Percentiles rank a stretch among this genome's conserved stretches.
phyloP scores from a whole-genome alignment of 2,797 vertebrate species.

The Pagetopsis macropterus region DNA sequence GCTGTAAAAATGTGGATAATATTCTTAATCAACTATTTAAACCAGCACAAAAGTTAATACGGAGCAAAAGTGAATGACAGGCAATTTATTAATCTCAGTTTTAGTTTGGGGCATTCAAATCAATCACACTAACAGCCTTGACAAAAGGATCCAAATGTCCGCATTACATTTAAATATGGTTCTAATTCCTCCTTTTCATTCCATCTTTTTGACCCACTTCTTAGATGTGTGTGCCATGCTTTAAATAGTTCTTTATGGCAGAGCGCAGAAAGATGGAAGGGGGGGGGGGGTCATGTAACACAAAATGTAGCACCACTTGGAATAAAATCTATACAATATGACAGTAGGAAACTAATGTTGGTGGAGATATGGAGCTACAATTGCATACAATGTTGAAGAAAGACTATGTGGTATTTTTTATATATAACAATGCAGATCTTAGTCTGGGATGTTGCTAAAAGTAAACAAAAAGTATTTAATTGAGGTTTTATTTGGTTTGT shows the following conservation, averaged over 20 bases:
- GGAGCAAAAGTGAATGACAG: conserved; percentile 40
- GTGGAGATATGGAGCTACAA: not conserved
- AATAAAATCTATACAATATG: conserved; percentile 41
- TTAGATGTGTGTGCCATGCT: conserved; percentile 67
- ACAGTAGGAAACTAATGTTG: conserved; percentile 22
- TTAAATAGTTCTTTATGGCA: conserved; percentile 82
- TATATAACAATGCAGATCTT: not conserved
- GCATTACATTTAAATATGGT: conserved; percentile 69
- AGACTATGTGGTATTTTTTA: not conserved
- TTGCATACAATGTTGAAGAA: not conserved
- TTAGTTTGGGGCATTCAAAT: conserved; percentile 59
- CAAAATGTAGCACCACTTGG: conserved; percentile 39
- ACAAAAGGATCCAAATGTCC: conserved; percentile 65
- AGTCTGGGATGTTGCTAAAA: not conserved
- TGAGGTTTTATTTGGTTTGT: not conserved
- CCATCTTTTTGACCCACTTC: conserved; percentile 82
- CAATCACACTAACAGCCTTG: conserved; percentile 54
- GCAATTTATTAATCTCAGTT: conserved; percentile 51
- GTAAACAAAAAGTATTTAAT: not conserved
- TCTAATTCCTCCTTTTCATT: conserved; percentile 72
- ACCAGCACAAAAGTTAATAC: conserved; percentile 22
- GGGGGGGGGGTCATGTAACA: conserved; percentile 34
- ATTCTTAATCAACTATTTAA: conserved; percentile 34
- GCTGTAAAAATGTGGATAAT: conserved; percentile 30
- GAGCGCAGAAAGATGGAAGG: conserved; percentile 55